Evolutionary conservation across 1,140 invertebrate genomes (phyloP).

Genomic region (Leptinotarsa undecemlineata): DNA sequence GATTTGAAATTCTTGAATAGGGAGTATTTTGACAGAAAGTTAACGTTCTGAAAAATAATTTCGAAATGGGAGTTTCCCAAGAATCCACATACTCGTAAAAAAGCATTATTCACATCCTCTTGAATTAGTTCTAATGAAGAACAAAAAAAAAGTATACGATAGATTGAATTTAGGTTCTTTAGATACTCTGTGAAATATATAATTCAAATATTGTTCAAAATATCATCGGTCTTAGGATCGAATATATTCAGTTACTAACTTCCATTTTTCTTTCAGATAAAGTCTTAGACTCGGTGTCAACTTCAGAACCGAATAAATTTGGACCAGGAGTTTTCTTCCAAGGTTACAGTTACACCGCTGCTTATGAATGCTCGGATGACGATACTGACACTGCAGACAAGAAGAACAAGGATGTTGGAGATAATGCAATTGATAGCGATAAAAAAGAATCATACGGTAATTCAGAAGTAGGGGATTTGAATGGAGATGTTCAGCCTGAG

Average conservation of each 20-base stretch:
- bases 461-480: neutral
- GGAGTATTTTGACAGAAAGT: too few species aligned
- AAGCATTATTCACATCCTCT: too few species aligned
- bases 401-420: neutral
- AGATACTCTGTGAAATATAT: too few species aligned
- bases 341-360: conserved; percentile 5
- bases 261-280: neutral
- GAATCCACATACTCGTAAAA: too few species aligned
- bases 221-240: neutral
- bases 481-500: neutral
- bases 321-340: neutral
- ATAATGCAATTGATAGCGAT: neutral
- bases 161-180: too few species aligned
- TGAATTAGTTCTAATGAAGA: too few species aligned
- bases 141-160: too few species aligned
- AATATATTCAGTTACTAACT: neutral
- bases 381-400: neutral
- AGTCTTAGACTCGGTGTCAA: neutral
- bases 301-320: neutral
- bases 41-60: too few species aligned
- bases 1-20: too few species aligned
- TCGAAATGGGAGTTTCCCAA: too few species aligned
- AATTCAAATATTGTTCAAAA: too few species aligned
- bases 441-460: neutral
- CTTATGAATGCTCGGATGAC: neutral